These are phyloP conservation scores for Peromyscus polionotus DNA, from an alignment of 2,113 vertebrate genomes.

Conservation along the genomic window DNA sequence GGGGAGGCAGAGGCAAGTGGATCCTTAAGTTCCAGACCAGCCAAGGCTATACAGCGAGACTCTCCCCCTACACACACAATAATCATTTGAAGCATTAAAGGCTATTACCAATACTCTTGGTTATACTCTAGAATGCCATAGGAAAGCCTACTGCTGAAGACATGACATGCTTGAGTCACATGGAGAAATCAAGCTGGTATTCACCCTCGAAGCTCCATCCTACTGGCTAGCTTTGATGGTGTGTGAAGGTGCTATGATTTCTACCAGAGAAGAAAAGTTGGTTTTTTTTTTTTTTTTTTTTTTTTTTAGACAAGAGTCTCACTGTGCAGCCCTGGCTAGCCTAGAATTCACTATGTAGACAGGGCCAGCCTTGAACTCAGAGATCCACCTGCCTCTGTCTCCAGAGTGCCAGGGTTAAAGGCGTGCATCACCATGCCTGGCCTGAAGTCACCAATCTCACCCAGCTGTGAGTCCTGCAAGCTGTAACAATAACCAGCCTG, in stretches of 20 bases:
- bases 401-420: background rate
- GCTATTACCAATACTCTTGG: background rate
- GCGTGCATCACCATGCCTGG: background rate
- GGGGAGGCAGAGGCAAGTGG: background rate
- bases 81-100: background rate
- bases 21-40: background rate
- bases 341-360: background rate
- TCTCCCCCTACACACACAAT: background rate
- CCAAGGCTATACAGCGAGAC: background rate
- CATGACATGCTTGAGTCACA: background rate
- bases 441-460: background rate
- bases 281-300: background rate
- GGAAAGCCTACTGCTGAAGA: background rate
- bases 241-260: too few relatives aligned
- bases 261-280: background rate
- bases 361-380: background rate
- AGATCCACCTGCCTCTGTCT: background rate
- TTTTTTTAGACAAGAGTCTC: background rate
- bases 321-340: background rate
- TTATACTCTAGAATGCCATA: background rate
- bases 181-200: background rate
- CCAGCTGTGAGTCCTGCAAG: background rate
- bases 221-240: background rate
- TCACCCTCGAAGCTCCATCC: background rate
- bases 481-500: background rate